These are phyloP conservation scores for Drosophila helvetica DNA, from an alignment of 2,888 invertebrate genomes.

Conservation along the genomic window DNA sequence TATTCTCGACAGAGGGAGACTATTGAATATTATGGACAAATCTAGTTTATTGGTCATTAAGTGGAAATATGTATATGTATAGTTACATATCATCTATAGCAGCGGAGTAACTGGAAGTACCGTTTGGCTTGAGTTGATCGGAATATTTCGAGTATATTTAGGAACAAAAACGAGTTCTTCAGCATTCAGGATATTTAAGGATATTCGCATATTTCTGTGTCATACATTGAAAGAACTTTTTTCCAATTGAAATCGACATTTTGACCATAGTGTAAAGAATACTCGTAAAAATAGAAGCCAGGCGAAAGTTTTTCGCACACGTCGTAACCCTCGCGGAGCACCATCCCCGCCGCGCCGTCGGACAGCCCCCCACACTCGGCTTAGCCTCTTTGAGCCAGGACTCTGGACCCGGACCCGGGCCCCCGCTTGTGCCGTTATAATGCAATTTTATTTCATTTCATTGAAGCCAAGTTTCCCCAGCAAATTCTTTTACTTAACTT, in stretches of 20 bases:
- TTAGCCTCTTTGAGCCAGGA: slow-evolving; percentile 26
- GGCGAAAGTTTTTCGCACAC: slow-evolving; percentile 64
- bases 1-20: too few species aligned
- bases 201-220: too few species aligned
- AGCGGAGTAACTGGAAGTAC: too few species aligned
- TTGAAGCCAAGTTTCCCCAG: slow-evolving; percentile 74
- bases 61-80: too few species aligned
- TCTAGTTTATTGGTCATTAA: too few species aligned
- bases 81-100: too few species aligned
- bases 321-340: slow-evolving; percentile 54
- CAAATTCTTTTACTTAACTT: slow-evolving; percentile 76
- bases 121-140: too few species aligned
- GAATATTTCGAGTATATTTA: too few species aligned
- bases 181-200: too few species aligned
- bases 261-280: not conserved
- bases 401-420: slow-evolving; percentile 43
- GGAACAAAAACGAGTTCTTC: too few species aligned
- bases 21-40: too few species aligned
- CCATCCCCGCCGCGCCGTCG: not conserved
- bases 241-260: not conserved
- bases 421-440: slow-evolving; percentile 68
- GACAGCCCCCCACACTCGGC: not conserved
- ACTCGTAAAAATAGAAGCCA: slow-evolving; percentile 54
- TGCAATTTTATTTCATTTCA: slow-evolving; percentile 79
- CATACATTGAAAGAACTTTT: too few species aligned